Base-by-base conservation (phyloP, 1,140 invertebrate genomes). In the Drosophila punjabiensis region DNA sequence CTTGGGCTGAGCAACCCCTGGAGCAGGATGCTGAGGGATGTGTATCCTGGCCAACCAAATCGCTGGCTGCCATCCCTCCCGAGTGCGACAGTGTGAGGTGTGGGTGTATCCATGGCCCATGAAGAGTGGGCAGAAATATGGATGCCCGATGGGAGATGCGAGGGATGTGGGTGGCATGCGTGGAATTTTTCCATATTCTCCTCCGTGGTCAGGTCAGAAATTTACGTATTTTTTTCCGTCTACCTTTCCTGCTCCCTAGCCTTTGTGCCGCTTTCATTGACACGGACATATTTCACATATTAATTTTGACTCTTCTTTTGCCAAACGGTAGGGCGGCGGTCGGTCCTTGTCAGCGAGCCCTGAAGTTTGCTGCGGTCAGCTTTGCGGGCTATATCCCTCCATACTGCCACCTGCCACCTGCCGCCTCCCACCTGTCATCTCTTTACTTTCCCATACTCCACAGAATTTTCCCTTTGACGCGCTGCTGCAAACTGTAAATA, bases 11-110 rank as follows among this genome's bases (percentile, higher is more conserved):
- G 37, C 86, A 83, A 82, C 81, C 84, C 81, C 78, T 45, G 47
- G 20, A 41, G 56, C 50, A 67, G 79, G 86, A 90, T 86, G 86
- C 86, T 89, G 85, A 56, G 47, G 58, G 55, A 41, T 73, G 70
- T 73, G 70, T 74, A 68, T 56, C 59, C 79, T 86, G 82, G 82
- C 86, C 86, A 90, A 90, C 86, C 86, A 90, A 90, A 90, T 60
- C 86, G 75, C 67, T 82, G 79, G 81, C 86, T 89, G 86, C 64
- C 58, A 56, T 56, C 37, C 73, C 73, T 16, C 16, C 13, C n/a
- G 4, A 20, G 10, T 10, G 13, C 11, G 8, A 16, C 20, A 8
- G 3, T 33, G 13, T 14, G 30, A n/a, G 43, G 24, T 56, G 67
- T 73, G 69, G 61, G 69, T 32, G 75, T 64, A 39, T 30, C 61